Evolutionary conservation across 2,113 vertebrate genomes (phyloP).

Genomic region (Silurus glanis): DNA sequence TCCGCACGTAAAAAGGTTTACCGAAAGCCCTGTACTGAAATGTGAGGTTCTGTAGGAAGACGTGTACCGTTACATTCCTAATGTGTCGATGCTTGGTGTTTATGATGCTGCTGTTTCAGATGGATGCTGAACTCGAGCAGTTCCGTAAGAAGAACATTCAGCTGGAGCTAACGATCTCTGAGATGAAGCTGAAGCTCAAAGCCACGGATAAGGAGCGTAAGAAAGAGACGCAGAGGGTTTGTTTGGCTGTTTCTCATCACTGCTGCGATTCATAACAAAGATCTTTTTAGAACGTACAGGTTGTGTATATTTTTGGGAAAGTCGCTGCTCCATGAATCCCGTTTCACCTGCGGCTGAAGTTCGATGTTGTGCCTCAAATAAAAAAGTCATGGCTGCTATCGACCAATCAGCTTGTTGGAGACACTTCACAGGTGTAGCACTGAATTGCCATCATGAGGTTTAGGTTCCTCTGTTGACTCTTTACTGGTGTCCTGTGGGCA

Average conservation of each 20-base stretch:
- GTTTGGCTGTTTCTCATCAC: neutral
- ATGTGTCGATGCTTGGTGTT: neutral
- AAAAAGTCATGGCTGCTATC: neutral
- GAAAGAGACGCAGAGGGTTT: constrained; percentile 82
- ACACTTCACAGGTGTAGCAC: neutral
- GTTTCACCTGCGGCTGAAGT: neutral
- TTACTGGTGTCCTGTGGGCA: neutral
- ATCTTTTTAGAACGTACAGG: neutral
- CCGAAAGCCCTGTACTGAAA: too few relatives aligned
- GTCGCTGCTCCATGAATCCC: neutral
- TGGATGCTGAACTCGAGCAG: constrained; percentile 79
- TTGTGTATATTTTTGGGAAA: neutral
- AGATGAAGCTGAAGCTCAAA: constrained; percentile 81
- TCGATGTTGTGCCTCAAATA: neutral
- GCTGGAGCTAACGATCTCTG: constrained; percentile 77
- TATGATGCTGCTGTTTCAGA: constrained; percentile 66
- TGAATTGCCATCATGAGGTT: neutral
- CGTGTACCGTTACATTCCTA: too few relatives aligned
- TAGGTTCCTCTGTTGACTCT: neutral
- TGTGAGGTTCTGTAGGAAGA: too few relatives aligned
- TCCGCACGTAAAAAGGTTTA: too few relatives aligned
- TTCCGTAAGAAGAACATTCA: constrained; percentile 78
- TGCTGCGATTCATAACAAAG: neutral
- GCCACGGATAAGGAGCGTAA: constrained; percentile 74
- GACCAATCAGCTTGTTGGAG: neutral